Percentiles rank a stretch among this genome's conserved stretches.
Conservation (phyloP, 2,888 invertebrate species). For the Molanna angustata region DNA sequence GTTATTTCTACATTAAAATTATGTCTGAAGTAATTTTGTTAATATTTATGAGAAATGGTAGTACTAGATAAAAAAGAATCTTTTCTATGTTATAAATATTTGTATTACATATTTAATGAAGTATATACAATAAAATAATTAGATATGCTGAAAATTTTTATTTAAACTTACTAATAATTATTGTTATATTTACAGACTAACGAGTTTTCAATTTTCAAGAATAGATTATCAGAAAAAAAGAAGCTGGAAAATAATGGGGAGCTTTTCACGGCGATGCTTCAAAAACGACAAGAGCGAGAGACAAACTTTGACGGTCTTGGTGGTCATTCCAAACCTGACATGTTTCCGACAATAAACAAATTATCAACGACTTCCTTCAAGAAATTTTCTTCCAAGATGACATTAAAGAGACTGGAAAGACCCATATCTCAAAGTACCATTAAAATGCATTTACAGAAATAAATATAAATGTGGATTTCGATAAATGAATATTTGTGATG, state of each 20-base stretch:
- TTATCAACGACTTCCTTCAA: background rate
- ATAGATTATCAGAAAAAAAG: slow-evolving; percentile 32
- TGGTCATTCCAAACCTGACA: slow-evolving; percentile 54
- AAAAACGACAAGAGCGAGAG: slow-evolving; percentile 35
- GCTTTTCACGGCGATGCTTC: slow-evolving; percentile 36
- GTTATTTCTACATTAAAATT: too few relatives aligned
- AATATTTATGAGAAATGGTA: too few relatives aligned
- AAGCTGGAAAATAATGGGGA: slow-evolving; percentile 43
- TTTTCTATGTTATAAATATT: too few relatives aligned
- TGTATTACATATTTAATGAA: too few relatives aligned
- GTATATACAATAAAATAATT: too few relatives aligned
- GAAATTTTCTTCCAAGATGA: slow-evolving; percentile 8
- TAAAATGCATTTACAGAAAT: too few relatives aligned
- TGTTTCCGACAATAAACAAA: slow-evolving; percentile 41
- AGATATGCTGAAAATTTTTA: too few relatives aligned
- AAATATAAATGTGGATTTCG: too few relatives aligned
- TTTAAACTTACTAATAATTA: too few relatives aligned
- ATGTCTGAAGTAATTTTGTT: too few relatives aligned
- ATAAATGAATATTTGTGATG: too few relatives aligned
- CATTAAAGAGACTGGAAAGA: slow-evolving; percentile 17
- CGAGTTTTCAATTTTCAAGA: slow-evolving; percentile 39
- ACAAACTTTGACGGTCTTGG: slow-evolving; percentile 55
- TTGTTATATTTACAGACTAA: slow-evolving; percentile 41
- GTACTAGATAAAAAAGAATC: too few relatives aligned
- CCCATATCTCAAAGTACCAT: slow-evolving; percentile 17